Evolutionary conservation across 1,140 invertebrate species (phyloP).

Genomic region (Meloidogyne floridensis): DNA sequence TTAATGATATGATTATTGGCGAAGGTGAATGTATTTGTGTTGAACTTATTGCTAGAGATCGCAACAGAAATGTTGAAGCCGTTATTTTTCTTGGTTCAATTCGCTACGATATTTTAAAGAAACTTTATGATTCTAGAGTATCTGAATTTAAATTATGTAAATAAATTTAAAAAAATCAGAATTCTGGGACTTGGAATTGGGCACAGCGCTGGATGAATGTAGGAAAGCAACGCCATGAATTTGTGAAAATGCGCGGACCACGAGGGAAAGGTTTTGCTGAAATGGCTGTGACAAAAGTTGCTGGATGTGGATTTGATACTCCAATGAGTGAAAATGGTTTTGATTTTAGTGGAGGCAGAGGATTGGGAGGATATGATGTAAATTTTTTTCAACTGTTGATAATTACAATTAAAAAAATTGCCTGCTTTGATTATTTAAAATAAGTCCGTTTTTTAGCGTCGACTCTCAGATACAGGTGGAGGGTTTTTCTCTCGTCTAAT

Average conservation of each 20-base stretch:
- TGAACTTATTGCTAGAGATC: conserved; percentile 87
- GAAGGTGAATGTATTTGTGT: conserved; percentile 98
- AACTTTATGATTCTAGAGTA: conserved; percentile 92
- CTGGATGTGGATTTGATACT: conserved; percentile 85
- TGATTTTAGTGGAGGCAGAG: conserved; percentile 41
- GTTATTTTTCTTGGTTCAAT: conserved; percentile 96
- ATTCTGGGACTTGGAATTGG: conserved; percentile 88
- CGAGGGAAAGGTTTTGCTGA: conserved; percentile 94
- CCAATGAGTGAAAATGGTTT: conserved; percentile 80
- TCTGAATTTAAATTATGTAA: conserved; percentile 62
- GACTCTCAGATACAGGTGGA: conserved; percentile 63
- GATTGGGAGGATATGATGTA: conserved; percentile 18
- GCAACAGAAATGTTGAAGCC: conserved; percentile 76
- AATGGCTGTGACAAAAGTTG: conserved; percentile 90
- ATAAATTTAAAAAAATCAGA: conserved; percentile 70
- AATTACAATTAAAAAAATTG: conserved; percentile 32
- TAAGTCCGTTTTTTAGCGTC: conserved; percentile 29
- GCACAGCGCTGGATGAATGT: conserved; percentile 91
- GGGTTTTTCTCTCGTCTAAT: conserved; percentile 50
- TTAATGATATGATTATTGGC: conserved; percentile 86
- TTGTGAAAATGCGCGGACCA: conserved; percentile 95
- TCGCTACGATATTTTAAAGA: conserved; percentile 90
- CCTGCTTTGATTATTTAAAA: background rate
- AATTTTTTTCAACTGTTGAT: background rate
- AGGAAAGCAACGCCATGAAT: conserved; percentile 77